phyloP scores from a whole-genome alignment of 2,797 vertebrate genomes.

The Sebastes diploproa region DNA sequence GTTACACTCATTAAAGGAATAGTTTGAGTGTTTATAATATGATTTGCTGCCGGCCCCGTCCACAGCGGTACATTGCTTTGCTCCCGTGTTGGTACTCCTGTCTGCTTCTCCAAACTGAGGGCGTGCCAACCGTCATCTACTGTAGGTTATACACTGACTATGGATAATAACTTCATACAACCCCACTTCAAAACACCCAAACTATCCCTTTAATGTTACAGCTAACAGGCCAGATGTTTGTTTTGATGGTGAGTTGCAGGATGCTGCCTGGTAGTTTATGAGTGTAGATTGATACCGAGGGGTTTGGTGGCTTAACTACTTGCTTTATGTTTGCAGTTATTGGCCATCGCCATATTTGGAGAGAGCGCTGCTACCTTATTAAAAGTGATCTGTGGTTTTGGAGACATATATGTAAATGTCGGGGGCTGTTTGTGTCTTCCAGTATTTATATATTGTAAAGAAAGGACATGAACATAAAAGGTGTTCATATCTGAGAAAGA shows the following conservation, averaged over 20 bases:
- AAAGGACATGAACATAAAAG: neutral
- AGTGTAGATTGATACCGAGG: neutral
- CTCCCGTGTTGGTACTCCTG: too few relatives aligned
- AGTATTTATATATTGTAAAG: neutral
- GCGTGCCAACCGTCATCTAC: too few relatives aligned
- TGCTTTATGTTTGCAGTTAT: neutral
- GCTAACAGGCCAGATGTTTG: neutral
- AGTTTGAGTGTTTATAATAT: too few relatives aligned
- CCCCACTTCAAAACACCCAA: neutral
- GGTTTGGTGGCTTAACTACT: neutral
- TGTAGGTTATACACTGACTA: too few relatives aligned
- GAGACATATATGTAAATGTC: neutral
- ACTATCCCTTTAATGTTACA: neutral
- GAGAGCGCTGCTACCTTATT: neutral
- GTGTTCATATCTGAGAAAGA: neutral
- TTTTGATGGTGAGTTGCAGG: neutral
- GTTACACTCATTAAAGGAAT: too few relatives aligned
- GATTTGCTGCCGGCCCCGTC: too few relatives aligned
- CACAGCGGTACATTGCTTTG: too few relatives aligned
- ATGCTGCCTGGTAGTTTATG: neutral
- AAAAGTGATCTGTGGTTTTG: neutral
- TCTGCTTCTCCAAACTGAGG: too few relatives aligned
- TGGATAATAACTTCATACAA: accelerated
- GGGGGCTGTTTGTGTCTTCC: neutral
- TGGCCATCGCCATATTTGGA: neutral